A percentile compares a stretch with the other conserved stretches of the same genome.
Evolutionary conservation across 1,140 invertebrate species (phyloP).

Genomic region (Globodera rostochiensis): DNA sequence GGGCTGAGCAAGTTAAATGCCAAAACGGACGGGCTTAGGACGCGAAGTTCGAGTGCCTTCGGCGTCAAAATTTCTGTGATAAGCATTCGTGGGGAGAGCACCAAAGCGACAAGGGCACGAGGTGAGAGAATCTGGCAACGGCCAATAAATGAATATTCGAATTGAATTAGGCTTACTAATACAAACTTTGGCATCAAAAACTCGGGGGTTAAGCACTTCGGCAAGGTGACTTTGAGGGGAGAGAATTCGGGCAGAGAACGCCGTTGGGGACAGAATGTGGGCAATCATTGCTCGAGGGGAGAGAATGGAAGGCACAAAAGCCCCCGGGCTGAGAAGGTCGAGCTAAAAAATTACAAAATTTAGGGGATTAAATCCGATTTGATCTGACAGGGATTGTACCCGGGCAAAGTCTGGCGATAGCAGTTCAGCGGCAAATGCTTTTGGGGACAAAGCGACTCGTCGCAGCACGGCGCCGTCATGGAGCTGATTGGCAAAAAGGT

Average conservation of each 20-base stretch:
- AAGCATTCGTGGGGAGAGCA: conserved; percentile 34
- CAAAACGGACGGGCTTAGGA: conserved; percentile 32
- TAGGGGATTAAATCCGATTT: too few species aligned
- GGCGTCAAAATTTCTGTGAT: conserved; percentile 33
- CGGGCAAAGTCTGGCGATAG: conserved; percentile 28
- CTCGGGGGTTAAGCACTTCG: conserved; percentile 9
- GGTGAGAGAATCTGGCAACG: conserved; percentile 15
- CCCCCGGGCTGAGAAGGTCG: conserved; percentile 23
- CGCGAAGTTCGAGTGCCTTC: conserved; percentile 20
- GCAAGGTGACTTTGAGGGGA: conserved; percentile 15
- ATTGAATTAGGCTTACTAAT: neutral
- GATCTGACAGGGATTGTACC: conserved; percentile 26
- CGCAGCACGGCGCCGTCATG: conserved; percentile 26
- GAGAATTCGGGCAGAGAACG: conserved; percentile 13
- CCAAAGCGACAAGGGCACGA: conserved; percentile 7
- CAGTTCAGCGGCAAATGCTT: conserved; percentile 22
- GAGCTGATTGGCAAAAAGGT: conserved; percentile 20
- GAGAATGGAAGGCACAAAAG: conserved; percentile 21
- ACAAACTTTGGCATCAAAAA: neutral
- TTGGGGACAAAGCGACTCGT: conserved; percentile 29
- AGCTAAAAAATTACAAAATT: neutral
- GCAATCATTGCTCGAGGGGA: conserved; percentile 19
- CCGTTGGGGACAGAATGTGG: conserved; percentile 27
- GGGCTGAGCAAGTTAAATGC: conserved; percentile 31
- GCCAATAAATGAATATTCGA: neutral